Percentiles rank a stretch among this genome's conserved stretches.
phyloP scores from a whole-genome alignment of 2,113 vertebrate species.

The Budorcas taxicolor region DNA sequence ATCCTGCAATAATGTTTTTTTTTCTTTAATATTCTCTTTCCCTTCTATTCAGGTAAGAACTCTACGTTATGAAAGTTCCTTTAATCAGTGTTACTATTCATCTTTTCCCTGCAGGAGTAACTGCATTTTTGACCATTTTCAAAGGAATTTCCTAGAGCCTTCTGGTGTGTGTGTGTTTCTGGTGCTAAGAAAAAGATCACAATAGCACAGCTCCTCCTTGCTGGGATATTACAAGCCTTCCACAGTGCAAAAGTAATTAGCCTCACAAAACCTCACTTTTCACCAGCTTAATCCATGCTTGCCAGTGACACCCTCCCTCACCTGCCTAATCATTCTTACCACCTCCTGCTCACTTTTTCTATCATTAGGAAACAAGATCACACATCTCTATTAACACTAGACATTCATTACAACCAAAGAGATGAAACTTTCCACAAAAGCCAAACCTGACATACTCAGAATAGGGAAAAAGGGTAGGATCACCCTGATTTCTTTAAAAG shows the following conservation, averaged over 20 bases:
- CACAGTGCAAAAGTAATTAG: background rate
- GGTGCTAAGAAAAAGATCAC: background rate
- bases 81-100: background rate
- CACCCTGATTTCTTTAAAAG: background rate
- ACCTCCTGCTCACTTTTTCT: background rate
- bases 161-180: background rate
- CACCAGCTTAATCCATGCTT: background rate
- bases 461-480: background rate
- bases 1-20: slow-evolving; percentile 5
- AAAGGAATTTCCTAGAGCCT: slow-evolving; percentile 1
- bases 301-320: background rate
- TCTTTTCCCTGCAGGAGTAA: background rate
- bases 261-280: slow-evolving; percentile 13
- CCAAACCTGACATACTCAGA: background rate
- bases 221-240: background rate
- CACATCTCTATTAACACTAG: background rate
- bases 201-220: background rate
- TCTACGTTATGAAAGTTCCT: background rate
- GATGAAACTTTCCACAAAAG: background rate
- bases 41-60: slow-evolving; percentile 17
- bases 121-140: background rate
- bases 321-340: background rate
- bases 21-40: background rate
- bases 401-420: background rate
- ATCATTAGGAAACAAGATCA: background rate